phyloP scores from a whole-genome alignment of 2,888 invertebrate species.

The Scaeva pyrastri region DNA sequence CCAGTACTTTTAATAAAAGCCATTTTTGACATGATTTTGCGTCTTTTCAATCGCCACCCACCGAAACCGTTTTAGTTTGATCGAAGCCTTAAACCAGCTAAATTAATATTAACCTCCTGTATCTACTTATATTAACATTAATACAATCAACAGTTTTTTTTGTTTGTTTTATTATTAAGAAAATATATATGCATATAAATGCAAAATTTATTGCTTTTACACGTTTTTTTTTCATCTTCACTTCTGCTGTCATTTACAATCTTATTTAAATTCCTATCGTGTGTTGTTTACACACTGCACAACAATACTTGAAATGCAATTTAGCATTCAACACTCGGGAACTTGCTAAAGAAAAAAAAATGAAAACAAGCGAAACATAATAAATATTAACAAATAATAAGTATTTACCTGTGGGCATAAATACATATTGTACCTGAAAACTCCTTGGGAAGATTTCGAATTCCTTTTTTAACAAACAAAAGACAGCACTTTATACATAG shows the following conservation, averaged over 20 bases:
- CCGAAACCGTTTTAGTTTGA: too few species aligned
- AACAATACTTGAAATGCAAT: slow-evolving; percentile 28
- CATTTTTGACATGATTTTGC: too few species aligned
- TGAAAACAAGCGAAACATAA: slow-evolving; percentile 50
- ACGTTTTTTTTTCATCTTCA: neutral
- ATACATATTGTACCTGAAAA: neutral
- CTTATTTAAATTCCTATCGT: slow-evolving; percentile 56
- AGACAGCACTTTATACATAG: slow-evolving; percentile 6
- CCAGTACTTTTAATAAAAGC: too few species aligned
- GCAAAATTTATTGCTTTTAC: slow-evolving; percentile 16
- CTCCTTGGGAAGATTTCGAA: slow-evolving; percentile 12
- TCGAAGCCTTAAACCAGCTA: neutral
- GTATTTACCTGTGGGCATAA: neutral
- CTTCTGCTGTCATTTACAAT: slow-evolving; percentile 22
- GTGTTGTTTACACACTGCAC: slow-evolving; percentile 58
- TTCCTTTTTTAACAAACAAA: slow-evolving; percentile 28
- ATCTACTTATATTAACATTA: neutral
- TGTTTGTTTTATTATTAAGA: neutral
- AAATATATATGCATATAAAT: slow-evolving; percentile 1
- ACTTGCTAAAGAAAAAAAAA: slow-evolving; percentile 13
- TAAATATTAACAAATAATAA: slow-evolving; percentile 34
- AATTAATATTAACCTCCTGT: slow-evolving; percentile 3
- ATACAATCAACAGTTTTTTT: slow-evolving; percentile 2
- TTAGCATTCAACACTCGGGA: slow-evolving; percentile 29
- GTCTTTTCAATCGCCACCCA: too few species aligned